These are phyloP conservation scores for Embidobia sp. DNA, from an alignment of 2,888 invertebrate genomes.

Conservation along the genomic window DNA sequence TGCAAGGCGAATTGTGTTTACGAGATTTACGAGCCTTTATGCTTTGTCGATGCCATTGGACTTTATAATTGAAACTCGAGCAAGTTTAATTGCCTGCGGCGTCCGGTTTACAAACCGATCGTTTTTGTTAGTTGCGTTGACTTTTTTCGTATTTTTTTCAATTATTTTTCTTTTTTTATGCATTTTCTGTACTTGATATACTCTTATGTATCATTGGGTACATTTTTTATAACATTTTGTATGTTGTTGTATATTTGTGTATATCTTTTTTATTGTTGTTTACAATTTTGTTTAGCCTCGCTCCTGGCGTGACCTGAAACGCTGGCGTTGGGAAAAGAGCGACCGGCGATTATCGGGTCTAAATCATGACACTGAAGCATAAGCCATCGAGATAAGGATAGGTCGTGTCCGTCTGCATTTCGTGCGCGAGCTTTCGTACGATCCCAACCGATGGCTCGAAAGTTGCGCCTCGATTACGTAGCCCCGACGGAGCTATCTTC, in stretches of 20 bases:
- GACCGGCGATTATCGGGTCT: slow-evolving; percentile 1
- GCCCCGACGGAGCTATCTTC: slow-evolving; percentile 23
- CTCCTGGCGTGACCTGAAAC: neutral
- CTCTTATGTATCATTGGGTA: too few species aligned
- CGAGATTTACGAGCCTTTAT: slow-evolving; percentile 36
- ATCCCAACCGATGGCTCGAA: slow-evolving; percentile 45
- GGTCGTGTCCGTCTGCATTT: slow-evolving; percentile 42
- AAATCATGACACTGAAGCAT: slow-evolving; percentile 28
- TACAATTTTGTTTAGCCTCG: neutral
- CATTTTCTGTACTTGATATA: too few species aligned
- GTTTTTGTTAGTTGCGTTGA: neutral
- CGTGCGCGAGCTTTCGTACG: slow-evolving; percentile 40
- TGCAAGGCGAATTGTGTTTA: slow-evolving; percentile 15
- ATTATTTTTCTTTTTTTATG: neutral
- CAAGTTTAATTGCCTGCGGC: slow-evolving; percentile 1
- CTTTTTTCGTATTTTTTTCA: neutral
- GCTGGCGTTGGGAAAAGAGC: neutral
- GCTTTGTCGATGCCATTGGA: slow-evolving; percentile 6
- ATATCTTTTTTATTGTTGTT: too few species aligned
- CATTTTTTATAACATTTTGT: too few species aligned
- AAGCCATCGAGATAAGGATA: slow-evolving; percentile 67
- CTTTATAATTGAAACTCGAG: slow-evolving; percentile 23
- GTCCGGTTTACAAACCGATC: neutral
- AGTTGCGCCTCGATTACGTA: slow-evolving; percentile 42
- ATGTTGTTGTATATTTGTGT: too few species aligned